Base-by-base conservation (phyloP, 2,797 vertebrate genomes). In the Numenius phaeopus region DNA sequence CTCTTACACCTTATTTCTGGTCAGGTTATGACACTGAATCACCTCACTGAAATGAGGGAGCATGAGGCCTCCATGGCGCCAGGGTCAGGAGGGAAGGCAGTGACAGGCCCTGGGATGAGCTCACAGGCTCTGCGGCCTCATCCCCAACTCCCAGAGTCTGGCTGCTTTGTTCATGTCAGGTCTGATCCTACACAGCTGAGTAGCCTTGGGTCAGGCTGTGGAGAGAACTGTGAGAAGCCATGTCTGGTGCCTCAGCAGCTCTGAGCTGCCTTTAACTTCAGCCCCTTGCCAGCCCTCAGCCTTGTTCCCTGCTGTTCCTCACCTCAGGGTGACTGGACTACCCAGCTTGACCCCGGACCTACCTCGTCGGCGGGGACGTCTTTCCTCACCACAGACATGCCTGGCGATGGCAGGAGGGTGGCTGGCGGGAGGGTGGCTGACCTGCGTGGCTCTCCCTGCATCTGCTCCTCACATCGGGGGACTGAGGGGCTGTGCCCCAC, bases 1-100 rank as follows among this genome's bases (percentile, higher is more conserved):
- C 29, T 15, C 32, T 49, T 26, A 40, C 0, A 15, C 22, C 0
- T 3, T 71, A 8, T 55, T 83, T 81, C 27, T 70, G 40, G 16
- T 22, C 2, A 2, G 47, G 32, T 10, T 52, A 4, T 40, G 42
- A 54, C 71, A 24, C 23, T 42, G 39, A 39, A 50, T 46, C 46
- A 19, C 57, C 64, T 76, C 58, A 57, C 14, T 30, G 59, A 26
- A 62, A 11, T 11, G 27, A 73, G 40, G 39, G 78, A 65, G n/a
- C 42, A 11, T 0, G 0, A 42, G 39, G 42, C 40, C 22, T 10
- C 70, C n/a, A 4, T 27, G 29, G 46, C 2, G 1, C 54, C 27
- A 7, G 39, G 34, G 17, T 46, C 42, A 37, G 76, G 58, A 40
- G 20, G n/a, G 47, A 54, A 50, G 52, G 54, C 26, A n/a, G 21